A percentile compares a stretch with the other conserved stretches of the same genome.
Evolutionary conservation across 2,888 invertebrate species (phyloP).

Genomic region (Hetaerina titia): DNA sequence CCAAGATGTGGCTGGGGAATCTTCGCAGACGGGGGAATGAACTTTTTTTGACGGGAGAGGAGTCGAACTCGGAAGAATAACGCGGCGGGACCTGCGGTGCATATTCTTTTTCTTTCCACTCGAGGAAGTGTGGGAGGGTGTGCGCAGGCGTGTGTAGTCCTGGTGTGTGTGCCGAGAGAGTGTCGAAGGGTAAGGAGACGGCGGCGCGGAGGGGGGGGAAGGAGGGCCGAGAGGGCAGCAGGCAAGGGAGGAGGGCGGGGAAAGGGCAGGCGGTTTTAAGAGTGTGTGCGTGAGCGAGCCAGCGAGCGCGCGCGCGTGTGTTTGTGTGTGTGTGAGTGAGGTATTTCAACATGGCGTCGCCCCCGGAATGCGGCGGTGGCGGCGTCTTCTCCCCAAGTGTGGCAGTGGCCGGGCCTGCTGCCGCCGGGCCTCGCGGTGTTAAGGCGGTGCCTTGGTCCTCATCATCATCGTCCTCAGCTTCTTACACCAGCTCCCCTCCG

Average conservation of each 20-base stretch:
- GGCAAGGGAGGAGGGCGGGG: background rate
- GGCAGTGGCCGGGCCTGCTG: conserved; percentile 25
- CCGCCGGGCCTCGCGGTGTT: conserved; percentile 52
- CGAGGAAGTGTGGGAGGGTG: conserved; percentile 38
- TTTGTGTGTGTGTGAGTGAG: conserved; percentile 53
- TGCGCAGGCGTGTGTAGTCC: conserved; percentile 59
- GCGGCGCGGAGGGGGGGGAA: background rate
- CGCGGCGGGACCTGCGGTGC: background rate
- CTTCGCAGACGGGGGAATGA: background rate
- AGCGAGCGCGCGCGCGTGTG: background rate
- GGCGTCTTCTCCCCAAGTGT: conserved; percentile 74
- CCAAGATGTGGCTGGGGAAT: background rate
- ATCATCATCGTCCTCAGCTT: conserved; percentile 20
- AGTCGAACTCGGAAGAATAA: conserved; percentile 41
- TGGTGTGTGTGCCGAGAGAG: conserved; percentile 31
- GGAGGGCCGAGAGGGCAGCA: background rate
- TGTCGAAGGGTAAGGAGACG: background rate
- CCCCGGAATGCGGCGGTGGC: conserved; percentile 77
- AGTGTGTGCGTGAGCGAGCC: background rate
- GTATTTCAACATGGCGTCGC: conserved; percentile 78
- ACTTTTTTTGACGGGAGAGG: conserved; percentile 5
- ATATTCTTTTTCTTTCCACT: background rate
- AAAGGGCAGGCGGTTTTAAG: background rate
- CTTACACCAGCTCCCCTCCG: background rate
- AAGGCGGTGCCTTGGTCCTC: conserved; percentile 55